These are phyloP conservation scores for Lasiurus borealis DNA, from an alignment of 2,113 vertebrate species.

Conservation along the genomic window DNA sequence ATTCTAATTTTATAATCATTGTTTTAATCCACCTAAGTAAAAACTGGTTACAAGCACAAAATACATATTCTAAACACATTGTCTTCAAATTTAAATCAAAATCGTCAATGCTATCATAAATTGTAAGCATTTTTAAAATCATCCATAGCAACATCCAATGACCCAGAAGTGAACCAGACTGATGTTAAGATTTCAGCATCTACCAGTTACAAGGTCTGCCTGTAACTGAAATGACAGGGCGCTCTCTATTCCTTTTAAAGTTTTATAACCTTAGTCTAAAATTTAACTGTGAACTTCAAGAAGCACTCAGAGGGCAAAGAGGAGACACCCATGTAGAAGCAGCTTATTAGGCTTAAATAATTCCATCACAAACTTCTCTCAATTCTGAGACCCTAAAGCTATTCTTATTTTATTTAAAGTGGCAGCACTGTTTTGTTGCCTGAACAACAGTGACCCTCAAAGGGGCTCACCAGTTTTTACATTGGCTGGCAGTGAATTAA, in stretches of 20 bases:
- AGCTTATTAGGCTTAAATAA: conserved; percentile 13
- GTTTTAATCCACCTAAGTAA: background rate
- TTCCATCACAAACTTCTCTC: conserved; percentile 24
- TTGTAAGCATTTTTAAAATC: background rate
- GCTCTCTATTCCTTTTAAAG: background rate
- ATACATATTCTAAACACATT: conserved; percentile 3
- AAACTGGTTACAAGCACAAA: conserved; percentile 37
- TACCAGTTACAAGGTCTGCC: background rate
- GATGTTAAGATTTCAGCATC: background rate
- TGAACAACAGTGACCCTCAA: conserved; percentile 29
- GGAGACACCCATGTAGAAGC: background rate
- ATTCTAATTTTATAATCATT: conserved; percentile 8
- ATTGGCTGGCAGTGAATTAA: background rate
- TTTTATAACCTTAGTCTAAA: background rate
- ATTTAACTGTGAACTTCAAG: conserved; percentile 20
- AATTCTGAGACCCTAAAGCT: background rate
- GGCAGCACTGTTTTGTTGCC: conserved; percentile 28
- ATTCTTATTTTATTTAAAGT: background rate
- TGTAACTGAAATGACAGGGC: background rate
- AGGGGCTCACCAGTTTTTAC: background rate
- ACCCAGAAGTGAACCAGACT: conserved; percentile 10
- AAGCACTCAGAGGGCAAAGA: background rate
- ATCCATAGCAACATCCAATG: background rate
- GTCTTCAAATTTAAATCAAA: conserved; percentile 41
- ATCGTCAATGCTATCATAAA: background rate